Percentiles rank a stretch among this genome's conserved stretches.
These are phyloP conservation scores for Melanchra persicariae DNA, from an alignment of 2,888 invertebrate species.

Conservation along the genomic window DNA sequence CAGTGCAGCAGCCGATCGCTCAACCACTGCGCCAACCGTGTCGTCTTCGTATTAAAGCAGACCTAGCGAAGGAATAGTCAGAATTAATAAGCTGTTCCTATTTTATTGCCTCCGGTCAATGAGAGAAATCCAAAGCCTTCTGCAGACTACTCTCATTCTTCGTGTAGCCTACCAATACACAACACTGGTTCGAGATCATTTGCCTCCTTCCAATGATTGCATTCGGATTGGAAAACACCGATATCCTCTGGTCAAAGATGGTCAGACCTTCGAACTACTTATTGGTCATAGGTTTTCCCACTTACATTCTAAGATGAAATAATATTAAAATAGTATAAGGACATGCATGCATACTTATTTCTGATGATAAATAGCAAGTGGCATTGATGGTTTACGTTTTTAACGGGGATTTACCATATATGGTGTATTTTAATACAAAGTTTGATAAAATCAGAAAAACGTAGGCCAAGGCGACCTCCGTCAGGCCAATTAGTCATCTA, in stretches of 20 bases:
- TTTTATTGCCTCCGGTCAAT: too few species aligned
- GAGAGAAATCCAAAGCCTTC: neutral
- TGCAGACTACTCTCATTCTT: too few species aligned
- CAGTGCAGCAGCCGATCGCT: too few species aligned
- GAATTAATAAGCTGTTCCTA: neutral
- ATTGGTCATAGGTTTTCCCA: slow-evolving; percentile 4
- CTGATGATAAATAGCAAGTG: neutral
- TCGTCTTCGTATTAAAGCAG: too few species aligned
- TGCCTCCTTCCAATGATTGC: neutral
- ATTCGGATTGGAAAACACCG: neutral
- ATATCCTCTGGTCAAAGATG: neutral
- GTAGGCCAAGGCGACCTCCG: slow-evolving; percentile 53
- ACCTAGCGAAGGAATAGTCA: neutral
- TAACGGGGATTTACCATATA: slow-evolving; percentile 9
- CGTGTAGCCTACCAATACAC: neutral
- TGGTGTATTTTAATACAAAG: slow-evolving; percentile 7
- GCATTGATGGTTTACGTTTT: slow-evolving; percentile 18
- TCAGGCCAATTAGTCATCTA: slow-evolving; percentile 29
- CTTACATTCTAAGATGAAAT: neutral
- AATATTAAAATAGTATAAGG: neutral
- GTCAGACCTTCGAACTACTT: slow-evolving; percentile 8
- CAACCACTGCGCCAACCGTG: too few species aligned
- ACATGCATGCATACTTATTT: neutral
- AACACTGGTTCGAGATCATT: neutral
- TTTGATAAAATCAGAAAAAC: slow-evolving; percentile 41